Evolutionary conservation across 1,140 invertebrate genomes (phyloP).

Genomic region (Centruroides sculpturatus): DNA sequence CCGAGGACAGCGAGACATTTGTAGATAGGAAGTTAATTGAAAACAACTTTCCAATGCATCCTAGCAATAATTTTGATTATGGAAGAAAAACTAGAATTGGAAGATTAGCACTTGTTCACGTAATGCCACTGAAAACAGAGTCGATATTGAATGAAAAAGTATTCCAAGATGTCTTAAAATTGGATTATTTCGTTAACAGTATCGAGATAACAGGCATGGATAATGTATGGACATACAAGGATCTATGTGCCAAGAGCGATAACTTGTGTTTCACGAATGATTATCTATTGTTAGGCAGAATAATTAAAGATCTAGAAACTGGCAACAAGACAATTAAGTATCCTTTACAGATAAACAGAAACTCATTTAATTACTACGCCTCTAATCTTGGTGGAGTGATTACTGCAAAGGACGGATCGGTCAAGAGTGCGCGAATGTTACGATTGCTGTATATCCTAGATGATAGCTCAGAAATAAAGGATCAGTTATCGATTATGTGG

Average conservation of each 20-base stretch:
- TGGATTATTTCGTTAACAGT: conserved; percentile 62
- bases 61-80: conserved; percentile 12
- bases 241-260: conserved; percentile 69
- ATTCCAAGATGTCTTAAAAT: conserved; percentile 55
- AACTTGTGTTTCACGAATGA: conserved; percentile 67
- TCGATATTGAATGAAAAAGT: conserved; percentile 59
- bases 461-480: conserved; percentile 51
- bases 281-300: conserved; percentile 58
- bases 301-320: conserved; percentile 60
- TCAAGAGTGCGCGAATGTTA: conserved; percentile 58
- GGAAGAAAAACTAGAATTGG: conserved; percentile 58
- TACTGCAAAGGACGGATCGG: conserved; percentile 50
- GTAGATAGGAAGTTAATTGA: conserved; percentile 63
- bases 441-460: conserved; percentile 74
- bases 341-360: conserved; percentile 71
- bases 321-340: conserved; percentile 63
- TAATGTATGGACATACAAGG: conserved; percentile 37
- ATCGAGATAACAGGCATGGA: conserved; percentile 37
- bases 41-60: conserved; percentile 14
- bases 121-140: conserved; percentile 60
- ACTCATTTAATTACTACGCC: conserved; percentile 65
- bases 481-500: conserved; percentile 66
- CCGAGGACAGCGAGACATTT: conserved; percentile 53
- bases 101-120: conserved; percentile 69
- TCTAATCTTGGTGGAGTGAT: conserved; percentile 69